Base-by-base conservation (phyloP, 2,797 vertebrate genomes). In the Sparus aurata region DNA sequence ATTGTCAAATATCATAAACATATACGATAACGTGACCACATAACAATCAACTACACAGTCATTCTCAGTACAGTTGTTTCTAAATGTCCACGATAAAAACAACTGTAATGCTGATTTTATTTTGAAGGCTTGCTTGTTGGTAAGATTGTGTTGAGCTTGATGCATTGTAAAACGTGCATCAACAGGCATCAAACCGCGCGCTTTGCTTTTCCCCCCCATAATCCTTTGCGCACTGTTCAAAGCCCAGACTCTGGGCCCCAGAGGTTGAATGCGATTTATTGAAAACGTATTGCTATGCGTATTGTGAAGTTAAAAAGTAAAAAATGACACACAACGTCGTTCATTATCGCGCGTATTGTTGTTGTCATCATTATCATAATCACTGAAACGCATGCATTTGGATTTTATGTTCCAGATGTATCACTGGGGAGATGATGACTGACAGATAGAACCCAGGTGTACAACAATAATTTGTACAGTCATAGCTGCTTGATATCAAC, bases 221-320 rank as follows among this genome's bases (percentile, higher is more conserved):
- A 87, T 90, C 43, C 90, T 81, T 25, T 18, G 85, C 83, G 49
- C 25, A 45, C 0, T 50, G 73, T 85, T 78, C 49, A 83, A 87
- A 78, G 5, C 15, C 11, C 1, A n/a, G n/a, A n/a, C n/a, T n/a
- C n/a, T n/a, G n/a, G n/a, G n/a, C n/a, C n/a, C n/a, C n/a, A 3
- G 7, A 13, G 2, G 25, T 41, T 53, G 25, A 43, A 74, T 63
- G 50, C 6, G 34, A 38, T 50, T 13, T 17, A 9, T 59, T 16
- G 1, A 59, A 27, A 27, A 22, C 1, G 9, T 43, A 17, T 23
- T 68, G 7, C 58, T 4, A 22, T 3, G 12, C 1, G 9, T 43
- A 17, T 23, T 68, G 7, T 58, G 4, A 22, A 3, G 12, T 65
- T 30, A 34, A 34, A 34, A 34, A 34, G 6, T 62, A 27, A 41